Evolutionary conservation across 2,888 invertebrate species (phyloP), one percentile per base, ranked within the genome.

Genomic region (Macroteleia sp.): DNA sequence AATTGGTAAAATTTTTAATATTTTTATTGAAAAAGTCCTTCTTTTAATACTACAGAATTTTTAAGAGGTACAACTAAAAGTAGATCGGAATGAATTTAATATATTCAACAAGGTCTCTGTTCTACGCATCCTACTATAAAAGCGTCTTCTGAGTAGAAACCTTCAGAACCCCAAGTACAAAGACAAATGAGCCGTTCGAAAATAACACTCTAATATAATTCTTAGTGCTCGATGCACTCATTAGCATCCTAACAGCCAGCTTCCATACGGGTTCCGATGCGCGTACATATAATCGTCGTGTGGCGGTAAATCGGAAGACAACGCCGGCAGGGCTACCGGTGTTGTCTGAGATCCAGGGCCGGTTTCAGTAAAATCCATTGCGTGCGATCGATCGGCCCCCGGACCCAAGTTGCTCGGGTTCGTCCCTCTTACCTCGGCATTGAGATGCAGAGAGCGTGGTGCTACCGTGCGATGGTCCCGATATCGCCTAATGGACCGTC

Each of bases 401-500:
- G 81, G 79, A 74, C 82, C 81, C 74, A 71, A 83, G 83, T 82
- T 78, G 77, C 71, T 85, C 80, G 78, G 61, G 82, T 82, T 83
- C 83, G 82, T 79, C 82, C 85, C 85, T 85, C 82, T 80, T 64
- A 67, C 79, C 59, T 79, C 76, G 77, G 86, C 90, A 90, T 91
- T 91, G 91, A 91, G 90, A 91, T 91, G 91, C 91, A 90, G 90
- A 89, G 88, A 91, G 85, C 89, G 89, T 90, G 89, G 88, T 90
- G 91, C 91, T 91, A 90, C 91, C 90, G 91, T 90, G 91, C 90
- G 91, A 91, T 91, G 90, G 86, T 90, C 90, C 90, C 88, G 91
- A 91, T 91, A 91, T 88, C 89, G 89, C 90, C 90, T 91, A 91
- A 91, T 91, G 91, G 91, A 91, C 90, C 89, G 87, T 88, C 87